Conservation (phyloP, 1,140 invertebrate species). For the Cyphomyrmex costatus region DNA sequence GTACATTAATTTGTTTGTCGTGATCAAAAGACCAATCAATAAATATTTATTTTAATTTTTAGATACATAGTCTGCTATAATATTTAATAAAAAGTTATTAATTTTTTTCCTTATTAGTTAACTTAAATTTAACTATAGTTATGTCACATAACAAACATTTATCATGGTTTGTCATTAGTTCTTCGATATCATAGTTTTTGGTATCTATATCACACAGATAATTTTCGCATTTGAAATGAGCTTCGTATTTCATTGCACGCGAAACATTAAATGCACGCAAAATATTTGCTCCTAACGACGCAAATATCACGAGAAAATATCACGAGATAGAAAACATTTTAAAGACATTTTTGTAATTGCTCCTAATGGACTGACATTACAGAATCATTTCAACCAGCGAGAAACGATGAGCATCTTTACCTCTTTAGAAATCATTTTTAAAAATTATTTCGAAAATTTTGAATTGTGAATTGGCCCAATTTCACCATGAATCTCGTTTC, state of each 20-base stretch:
- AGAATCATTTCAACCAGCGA: not conserved
- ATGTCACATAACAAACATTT: not conserved
- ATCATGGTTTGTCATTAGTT: not conserved
- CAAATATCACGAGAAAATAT: conserved; percentile 35
- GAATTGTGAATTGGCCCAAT: not conserved
- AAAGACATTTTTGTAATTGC: conserved; percentile 50
- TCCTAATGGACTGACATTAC: conserved; percentile 46
- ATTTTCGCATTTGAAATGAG: conserved; percentile 42
- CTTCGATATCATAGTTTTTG: not conserved
- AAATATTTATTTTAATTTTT: not conserved
- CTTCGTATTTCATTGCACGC: conserved; percentile 50
- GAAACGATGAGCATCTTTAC: not conserved
- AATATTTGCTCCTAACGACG: not conserved
- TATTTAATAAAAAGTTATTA: conserved; percentile 20
- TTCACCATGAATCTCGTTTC: not conserved
- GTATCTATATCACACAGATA: conserved; percentile 28
- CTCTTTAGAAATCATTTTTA: not conserved
- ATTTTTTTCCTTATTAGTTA: not conserved
- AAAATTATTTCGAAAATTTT: conserved; percentile 18
- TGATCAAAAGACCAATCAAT: not conserved
- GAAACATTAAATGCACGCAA: conserved; percentile 50
- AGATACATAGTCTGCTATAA: not conserved
- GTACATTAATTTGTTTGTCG: conserved; percentile 3
- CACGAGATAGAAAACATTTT: conserved; percentile 16
- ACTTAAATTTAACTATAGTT: not conserved